phyloP scores from a whole-genome alignment of 2,113 vertebrate genomes.

The Ia io region DNA sequence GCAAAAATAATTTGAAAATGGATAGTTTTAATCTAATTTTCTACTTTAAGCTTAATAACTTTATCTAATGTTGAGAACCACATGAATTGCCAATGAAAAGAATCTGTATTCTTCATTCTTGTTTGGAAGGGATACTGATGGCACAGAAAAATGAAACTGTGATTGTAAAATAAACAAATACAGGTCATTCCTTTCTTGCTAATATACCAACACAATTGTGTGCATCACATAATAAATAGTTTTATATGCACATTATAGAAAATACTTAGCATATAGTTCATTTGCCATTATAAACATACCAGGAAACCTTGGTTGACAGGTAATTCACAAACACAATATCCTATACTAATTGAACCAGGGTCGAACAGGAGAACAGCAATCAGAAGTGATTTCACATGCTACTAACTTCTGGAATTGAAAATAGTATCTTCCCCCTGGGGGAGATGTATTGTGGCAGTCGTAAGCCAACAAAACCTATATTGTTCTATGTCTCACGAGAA shows the following conservation, averaged over 20 bases:
- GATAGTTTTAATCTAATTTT: conserved; percentile 14
- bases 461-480: conserved; percentile 72
- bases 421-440: conserved; percentile 63
- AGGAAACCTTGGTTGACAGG: conserved; percentile 74
- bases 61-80: not conserved
- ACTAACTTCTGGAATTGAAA: conserved; percentile 74
- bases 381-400: conserved; percentile 80
- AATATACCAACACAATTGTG: conserved; percentile 10
- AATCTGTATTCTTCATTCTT: conserved; percentile 40
- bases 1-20: not conserved
- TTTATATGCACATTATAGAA: conserved; percentile 64
- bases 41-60: conserved; percentile 5
- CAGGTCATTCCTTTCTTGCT: conserved; percentile 33
- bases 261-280: conserved; percentile 65
- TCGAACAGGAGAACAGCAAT: conserved; percentile 78
- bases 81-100: conserved; percentile 21
- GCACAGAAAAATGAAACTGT: not conserved
- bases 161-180: conserved; percentile 30
- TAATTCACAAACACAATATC: conserved; percentile 81
- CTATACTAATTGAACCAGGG: conserved; percentile 81
- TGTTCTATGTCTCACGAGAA: conserved; percentile 58
- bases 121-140: not conserved
- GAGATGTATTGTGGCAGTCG: conserved; percentile 58
- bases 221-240: conserved; percentile 70
- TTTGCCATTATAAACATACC: conserved; percentile 75